Percentiles rank a stretch among this genome's conserved stretches.
These are phyloP conservation scores for Lycaon pictus DNA, from an alignment of 2,113 vertebrate genomes.

Conservation along the genomic window DNA sequence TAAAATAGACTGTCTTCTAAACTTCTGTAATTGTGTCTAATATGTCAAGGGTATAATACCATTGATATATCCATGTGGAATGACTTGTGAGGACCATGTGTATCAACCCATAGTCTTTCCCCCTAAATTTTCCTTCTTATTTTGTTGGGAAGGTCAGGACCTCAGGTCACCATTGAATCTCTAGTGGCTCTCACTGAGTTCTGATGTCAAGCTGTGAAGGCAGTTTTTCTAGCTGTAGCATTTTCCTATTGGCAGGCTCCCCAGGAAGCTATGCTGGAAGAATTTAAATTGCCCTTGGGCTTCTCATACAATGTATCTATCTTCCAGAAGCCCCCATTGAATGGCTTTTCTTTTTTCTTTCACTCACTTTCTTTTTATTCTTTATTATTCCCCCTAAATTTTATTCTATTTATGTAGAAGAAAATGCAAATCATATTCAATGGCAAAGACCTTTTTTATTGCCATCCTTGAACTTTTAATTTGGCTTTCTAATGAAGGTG, in stretches of 20 bases:
- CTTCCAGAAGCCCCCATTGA: not conserved
- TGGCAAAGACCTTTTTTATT: not conserved
- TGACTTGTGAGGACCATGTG: not conserved
- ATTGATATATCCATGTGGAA: not conserved
- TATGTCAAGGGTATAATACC: not conserved
- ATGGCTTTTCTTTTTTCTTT: not conserved
- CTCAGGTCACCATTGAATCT: not conserved
- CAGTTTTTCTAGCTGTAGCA: not conserved
- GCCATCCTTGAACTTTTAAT: not conserved
- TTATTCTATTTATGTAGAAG: not conserved
- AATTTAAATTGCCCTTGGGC: conserved; percentile 32
- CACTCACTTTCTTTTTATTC: not conserved
- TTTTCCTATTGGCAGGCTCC: conserved; percentile 53
- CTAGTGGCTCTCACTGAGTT: not conserved
- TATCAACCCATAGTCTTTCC: not conserved
- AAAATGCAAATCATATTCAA: not conserved
- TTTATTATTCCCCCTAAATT: not conserved
- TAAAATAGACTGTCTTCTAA: not conserved
- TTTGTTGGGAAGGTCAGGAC: conserved; percentile 41
- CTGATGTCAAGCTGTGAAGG: conserved; percentile 53
- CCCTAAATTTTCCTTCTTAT: not conserved
- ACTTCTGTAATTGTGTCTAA: not conserved
- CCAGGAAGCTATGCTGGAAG: conserved; percentile 19
- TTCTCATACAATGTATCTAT: conserved; percentile 21
- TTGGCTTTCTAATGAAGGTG: not conserved